Conservation (phyloP, 23 tunicate genomes). For the Clavelina lepadiformis region DNA sequence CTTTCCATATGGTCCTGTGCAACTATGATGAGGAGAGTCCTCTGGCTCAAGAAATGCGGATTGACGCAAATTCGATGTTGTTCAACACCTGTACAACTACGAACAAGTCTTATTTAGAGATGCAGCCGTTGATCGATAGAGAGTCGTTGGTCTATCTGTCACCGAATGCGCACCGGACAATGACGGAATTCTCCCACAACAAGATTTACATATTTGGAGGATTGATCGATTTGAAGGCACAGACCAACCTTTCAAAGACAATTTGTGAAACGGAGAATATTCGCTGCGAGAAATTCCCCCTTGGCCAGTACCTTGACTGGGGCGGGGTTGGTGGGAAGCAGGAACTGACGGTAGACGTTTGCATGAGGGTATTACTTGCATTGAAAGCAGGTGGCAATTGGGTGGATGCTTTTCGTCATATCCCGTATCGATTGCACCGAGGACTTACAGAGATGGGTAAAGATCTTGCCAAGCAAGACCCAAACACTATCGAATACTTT, state of each 20-base stretch:
- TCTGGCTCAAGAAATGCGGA: not conserved
- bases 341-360: constrained; percentile 25
- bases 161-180: constrained; percentile 41
- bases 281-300: constrained; percentile 17
- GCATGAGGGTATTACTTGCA: constrained; percentile 23
- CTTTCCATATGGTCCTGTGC: constrained; percentile 14
- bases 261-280: constrained; percentile 13
- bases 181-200: constrained; percentile 26
- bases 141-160: constrained; percentile 56
- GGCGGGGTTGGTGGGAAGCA: constrained; percentile 38
- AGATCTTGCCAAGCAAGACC: constrained; percentile 19
- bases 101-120: not conserved
- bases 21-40: constrained; percentile 10
- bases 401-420: constrained; percentile 43
- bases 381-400: constrained; percentile 43
- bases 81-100: not conserved
- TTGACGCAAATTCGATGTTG: not conserved
- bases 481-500: constrained; percentile 18
- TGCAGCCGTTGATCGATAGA: not conserved
- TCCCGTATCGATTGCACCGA: constrained; percentile 47
- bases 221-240: constrained; percentile 24
- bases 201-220: constrained; percentile 62
- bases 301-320: constrained; percentile 42
- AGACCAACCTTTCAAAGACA: constrained; percentile 9
- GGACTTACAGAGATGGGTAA: constrained; percentile 50